Base-by-base conservation (phyloP, 2,113 vertebrate genomes). In the Centropus bengalensis region DNA sequence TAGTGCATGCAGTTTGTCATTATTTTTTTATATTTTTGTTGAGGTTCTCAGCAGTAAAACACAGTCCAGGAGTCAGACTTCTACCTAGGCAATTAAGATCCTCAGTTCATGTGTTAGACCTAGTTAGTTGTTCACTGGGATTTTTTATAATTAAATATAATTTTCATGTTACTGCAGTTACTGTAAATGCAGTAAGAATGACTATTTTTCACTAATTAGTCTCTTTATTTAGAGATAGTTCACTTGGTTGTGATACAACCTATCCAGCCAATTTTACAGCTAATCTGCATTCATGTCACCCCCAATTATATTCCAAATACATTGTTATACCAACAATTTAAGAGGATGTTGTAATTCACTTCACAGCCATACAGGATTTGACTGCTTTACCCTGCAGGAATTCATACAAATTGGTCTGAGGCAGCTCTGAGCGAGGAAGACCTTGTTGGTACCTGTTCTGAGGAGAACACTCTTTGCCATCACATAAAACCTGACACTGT, bases 181-280 rank as follows among this genome's bases (percentile, higher is more conserved):
- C 32, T 80, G 23, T 27, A 88, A 83, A 62, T 64, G 64, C 12
- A 77, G n/a, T 42, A 66, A 49, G 40, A 66, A 80, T 81, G 8
- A 76, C 30, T 47, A 5, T 54, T 93, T 90, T 82, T 90, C 51
- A 86, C 58, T 78, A 93, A 89, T 85, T 77, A 86, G n/a, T 27
- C 55, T 56, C 14, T 45, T 82, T 68, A 49, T 90, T 77, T 88
- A 54, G 66, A 78, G n/a, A 49, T 1, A 83, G 38, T 73, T 93
- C 27, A 86, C 47, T 86, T 42, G n/a, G 70, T 83, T 86, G 24
- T 55, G 47, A 92, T 78, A 52, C 38, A 81, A 69, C 70, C 40
- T 36, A 82, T 47, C 38, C 71, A 84, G 66, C 24, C 56, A 86
- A 58, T 86, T 33, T 86, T 73, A 86, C 69, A 95, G 69, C 52